These are phyloP conservation scores for Daboia siamensis DNA, from an alignment of 2,113 vertebrate species.

Conservation along the genomic window DNA sequence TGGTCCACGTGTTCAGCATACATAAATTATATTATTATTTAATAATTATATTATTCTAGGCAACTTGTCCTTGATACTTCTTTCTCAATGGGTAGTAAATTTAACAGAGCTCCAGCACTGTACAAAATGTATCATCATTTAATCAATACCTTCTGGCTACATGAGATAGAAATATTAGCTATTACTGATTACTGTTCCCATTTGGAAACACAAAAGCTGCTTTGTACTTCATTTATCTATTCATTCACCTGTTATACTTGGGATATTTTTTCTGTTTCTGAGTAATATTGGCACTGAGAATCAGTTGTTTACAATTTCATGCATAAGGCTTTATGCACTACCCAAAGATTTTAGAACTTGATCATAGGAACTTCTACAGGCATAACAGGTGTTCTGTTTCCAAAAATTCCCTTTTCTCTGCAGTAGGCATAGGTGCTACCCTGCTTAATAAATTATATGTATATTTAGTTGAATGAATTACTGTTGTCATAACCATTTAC, in stretches of 20 bases:
- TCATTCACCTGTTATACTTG: background rate
- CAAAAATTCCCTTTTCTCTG: background rate
- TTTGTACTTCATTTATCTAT: background rate
- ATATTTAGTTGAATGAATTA: background rate
- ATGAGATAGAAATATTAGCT: background rate
- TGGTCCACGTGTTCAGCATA: background rate
- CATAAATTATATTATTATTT: no score
- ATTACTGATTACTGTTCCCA: background rate
- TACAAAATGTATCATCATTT: background rate
- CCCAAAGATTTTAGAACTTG: background rate
- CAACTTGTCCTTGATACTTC: background rate
- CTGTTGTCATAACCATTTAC: slow-evolving; percentile 16
- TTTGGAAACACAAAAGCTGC: background rate
- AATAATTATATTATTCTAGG: background rate
- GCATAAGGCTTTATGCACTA: background rate
- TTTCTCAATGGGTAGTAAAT: background rate
- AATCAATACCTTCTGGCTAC: background rate
- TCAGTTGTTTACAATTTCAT: background rate
- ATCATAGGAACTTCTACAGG: background rate
- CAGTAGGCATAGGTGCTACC: background rate
- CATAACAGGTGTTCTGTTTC: background rate
- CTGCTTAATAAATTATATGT: slow-evolving; percentile 7
- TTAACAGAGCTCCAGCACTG: background rate
- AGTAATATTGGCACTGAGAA: background rate
- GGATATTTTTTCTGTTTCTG: background rate